Percentiles rank a stretch among this genome's conserved stretches.
phyloP scores from a whole-genome alignment of 2,888 invertebrate species.

The Yponomeuta evonymella region DNA sequence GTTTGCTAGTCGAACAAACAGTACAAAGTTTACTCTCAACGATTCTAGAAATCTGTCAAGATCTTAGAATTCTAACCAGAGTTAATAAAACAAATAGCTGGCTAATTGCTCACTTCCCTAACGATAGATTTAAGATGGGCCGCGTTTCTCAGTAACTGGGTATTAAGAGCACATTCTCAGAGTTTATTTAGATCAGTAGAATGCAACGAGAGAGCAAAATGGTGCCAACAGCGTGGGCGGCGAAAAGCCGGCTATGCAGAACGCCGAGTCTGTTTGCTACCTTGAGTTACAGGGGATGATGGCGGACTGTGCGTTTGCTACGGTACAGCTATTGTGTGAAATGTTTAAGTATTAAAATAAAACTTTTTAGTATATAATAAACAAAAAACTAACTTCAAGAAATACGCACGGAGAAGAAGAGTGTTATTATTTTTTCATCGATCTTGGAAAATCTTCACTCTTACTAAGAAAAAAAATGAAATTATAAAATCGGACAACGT shows the following conservation, averaged over 20 bases:
- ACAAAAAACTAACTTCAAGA: too few relatives aligned
- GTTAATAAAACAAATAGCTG: background rate
- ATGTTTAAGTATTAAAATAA: too few relatives aligned
- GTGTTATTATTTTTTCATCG: too few relatives aligned
- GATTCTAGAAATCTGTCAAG: background rate
- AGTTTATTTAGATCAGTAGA: slow-evolving; percentile 62
- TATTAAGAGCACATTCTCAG: slow-evolving; percentile 61
- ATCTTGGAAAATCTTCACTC: too few relatives aligned
- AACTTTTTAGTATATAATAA: too few relatives aligned
- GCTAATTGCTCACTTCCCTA: slow-evolving; percentile 7
- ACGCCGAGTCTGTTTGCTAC: background rate
- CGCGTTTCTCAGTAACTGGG: slow-evolving; percentile 57
- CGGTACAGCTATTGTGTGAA: too few relatives aligned
- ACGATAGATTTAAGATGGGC: slow-evolving; percentile 7
- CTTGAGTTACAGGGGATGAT: background rate
- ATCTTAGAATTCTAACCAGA: background rate
- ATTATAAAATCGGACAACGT: too few relatives aligned
- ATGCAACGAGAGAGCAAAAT: slow-evolving; percentile 44
- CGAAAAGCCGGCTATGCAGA: slow-evolving; percentile 9
- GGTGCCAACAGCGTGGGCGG: slow-evolving; percentile 69
- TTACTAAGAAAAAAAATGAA: too few relatives aligned
- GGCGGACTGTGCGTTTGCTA: too few relatives aligned
- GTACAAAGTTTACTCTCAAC: background rate
- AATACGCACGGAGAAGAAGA: too few relatives aligned
- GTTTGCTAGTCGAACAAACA: too few relatives aligned